These are phyloP conservation scores for Megaleporinus macrocephalus DNA, from an alignment of 2,113 vertebrate genomes.

Conservation along the genomic window DNA sequence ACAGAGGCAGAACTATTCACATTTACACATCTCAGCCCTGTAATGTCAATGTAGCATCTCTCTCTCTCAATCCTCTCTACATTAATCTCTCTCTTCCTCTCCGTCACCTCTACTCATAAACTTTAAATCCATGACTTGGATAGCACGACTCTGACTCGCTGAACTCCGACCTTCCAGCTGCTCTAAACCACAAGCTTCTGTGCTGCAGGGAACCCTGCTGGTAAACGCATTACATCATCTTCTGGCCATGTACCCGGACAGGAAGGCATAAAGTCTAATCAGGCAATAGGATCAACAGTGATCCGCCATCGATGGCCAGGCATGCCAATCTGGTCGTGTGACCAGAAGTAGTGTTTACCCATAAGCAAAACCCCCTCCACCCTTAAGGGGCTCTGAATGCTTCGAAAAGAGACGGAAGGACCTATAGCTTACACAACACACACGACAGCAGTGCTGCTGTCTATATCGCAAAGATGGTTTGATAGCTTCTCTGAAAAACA, in stretches of 20 bases:
- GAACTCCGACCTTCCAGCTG: neutral
- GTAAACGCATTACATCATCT: slow-evolving; percentile 47
- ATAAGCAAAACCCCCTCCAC: neutral
- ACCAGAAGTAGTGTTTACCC: neutral
- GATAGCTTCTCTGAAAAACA: too few species aligned
- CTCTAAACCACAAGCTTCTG: neutral
- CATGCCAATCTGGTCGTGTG: slow-evolving; percentile 23
- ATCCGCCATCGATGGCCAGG: neutral
- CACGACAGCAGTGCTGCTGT: too few species aligned
- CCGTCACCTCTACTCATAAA: slow-evolving; percentile 7
- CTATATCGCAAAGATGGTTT: too few species aligned
- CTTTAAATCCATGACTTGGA: slow-evolving; percentile 4
- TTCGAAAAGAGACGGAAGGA: too few species aligned
- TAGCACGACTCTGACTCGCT: slow-evolving; percentile 1
- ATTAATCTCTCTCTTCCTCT: neutral
- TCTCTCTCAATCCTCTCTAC: neutral
- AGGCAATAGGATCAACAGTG: slow-evolving; percentile 16
- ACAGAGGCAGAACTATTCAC: too few species aligned
- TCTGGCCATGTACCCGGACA: slow-evolving; percentile 29
- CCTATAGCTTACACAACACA: too few species aligned
- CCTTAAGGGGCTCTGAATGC: neutral
- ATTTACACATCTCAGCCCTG: too few species aligned
- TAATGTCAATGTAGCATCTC: too few species aligned
- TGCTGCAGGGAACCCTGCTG: neutral
- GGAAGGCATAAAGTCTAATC: slow-evolving; percentile 25